These are phyloP conservation scores for Corynorhinus townsendii DNA, from an alignment of 2,113 vertebrate genomes.

Conservation along the genomic window DNA sequence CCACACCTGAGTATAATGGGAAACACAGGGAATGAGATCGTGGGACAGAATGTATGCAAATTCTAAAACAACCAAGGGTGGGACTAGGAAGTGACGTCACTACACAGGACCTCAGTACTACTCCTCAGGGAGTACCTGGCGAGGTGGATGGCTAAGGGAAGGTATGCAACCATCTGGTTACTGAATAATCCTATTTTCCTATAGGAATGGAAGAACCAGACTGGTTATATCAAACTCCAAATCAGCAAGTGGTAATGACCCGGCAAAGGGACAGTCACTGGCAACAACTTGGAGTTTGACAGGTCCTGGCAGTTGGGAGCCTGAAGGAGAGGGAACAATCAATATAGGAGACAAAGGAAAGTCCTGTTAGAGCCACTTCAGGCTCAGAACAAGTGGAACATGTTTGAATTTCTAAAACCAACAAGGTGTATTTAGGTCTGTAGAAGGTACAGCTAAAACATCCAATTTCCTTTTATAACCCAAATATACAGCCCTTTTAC, in stretches of 20 bases:
- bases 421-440: neutral
- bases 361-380: neutral
- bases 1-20: neutral
- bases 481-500: neutral
- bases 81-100: neutral
- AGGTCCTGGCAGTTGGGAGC: neutral
- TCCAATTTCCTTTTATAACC: neutral
- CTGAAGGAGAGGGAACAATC: neutral
- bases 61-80: neutral
- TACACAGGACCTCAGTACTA: neutral
- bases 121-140: neutral
- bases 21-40: neutral
- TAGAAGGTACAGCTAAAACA: neutral
- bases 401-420: neutral
- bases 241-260: neutral
- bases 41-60: neutral
- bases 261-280: neutral
- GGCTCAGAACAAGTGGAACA: neutral
- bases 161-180: neutral
- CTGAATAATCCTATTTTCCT: neutral
- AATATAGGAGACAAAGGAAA: neutral
- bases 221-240: neutral
- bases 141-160: neutral
- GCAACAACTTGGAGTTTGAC: neutral
- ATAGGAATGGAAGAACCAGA: neutral